A percentile compares a stretch with the other conserved stretches of the same genome.
These are phyloP conservation scores for Eubasilissa regina DNA, from an alignment of 1,140 invertebrate genomes.

Conservation along the genomic window DNA sequence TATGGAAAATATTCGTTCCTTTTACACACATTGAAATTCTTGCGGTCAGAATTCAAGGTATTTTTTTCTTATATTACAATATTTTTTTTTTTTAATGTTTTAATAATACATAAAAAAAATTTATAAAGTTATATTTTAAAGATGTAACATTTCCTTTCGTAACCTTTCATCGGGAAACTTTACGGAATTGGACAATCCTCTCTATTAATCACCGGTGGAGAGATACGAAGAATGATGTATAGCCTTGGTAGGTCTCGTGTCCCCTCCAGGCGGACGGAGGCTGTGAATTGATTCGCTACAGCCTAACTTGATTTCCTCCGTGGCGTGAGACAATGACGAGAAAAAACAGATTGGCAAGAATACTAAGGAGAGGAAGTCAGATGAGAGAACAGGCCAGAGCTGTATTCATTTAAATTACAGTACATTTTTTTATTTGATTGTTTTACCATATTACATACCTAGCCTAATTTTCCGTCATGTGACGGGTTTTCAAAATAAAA, in stretches of 20 bases:
- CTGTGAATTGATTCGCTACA: slow-evolving; percentile 54
- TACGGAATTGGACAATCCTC: background rate
- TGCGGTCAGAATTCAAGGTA: too few species aligned
- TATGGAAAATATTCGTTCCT: too few species aligned
- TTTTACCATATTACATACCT: too few species aligned
- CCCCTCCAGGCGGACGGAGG: slow-evolving; percentile 15
- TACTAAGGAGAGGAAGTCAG: slow-evolving; percentile 13
- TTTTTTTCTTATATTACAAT: too few species aligned
- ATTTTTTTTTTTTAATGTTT: too few species aligned
- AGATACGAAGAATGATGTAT: slow-evolving; percentile 54
- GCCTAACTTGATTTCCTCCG: slow-evolving; percentile 52
- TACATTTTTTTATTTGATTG: too few species aligned
- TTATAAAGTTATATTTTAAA: too few species aligned
- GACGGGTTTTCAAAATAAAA: too few species aligned
- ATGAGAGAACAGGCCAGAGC: slow-evolving; percentile 2
- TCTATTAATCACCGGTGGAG: slow-evolving; percentile 27
- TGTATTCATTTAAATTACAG: background rate
- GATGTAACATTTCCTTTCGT: background rate
- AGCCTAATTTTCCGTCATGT: too few species aligned
- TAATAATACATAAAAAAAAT: too few species aligned
- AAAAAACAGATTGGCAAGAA: slow-evolving; percentile 51
- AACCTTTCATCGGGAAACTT: background rate
- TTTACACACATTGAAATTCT: too few species aligned
- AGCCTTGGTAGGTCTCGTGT: slow-evolving; percentile 31
- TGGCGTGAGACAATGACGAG: slow-evolving; percentile 54